Evolutionary conservation across 2,888 invertebrate species (phyloP).

Genomic region (Dicycla oo): DNA sequence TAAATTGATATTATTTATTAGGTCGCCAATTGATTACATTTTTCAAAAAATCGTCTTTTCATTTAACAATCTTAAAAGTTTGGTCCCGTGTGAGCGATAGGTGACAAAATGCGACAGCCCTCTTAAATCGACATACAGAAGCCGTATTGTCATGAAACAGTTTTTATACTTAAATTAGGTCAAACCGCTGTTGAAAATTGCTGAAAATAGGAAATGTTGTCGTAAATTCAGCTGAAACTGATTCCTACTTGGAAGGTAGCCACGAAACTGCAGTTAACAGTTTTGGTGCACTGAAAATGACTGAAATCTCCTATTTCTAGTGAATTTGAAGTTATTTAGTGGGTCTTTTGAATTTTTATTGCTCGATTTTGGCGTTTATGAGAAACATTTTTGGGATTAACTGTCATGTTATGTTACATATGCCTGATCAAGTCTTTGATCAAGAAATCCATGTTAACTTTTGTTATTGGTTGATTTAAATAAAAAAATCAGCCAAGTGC

Average conservation of each 20-base stretch:
- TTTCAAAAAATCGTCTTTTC: too few relatives aligned
- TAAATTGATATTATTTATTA: too few relatives aligned
- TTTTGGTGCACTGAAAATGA: conserved; percentile 32
- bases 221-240: conserved; percentile 44
- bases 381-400: neutral
- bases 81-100: too few relatives aligned
- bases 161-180: conserved; percentile 41
- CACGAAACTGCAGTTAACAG: conserved; percentile 48
- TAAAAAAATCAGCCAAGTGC: neutral
- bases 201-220: conserved; percentile 34
- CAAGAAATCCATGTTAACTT: neutral
- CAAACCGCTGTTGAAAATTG: conserved; percentile 18
- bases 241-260: conserved; percentile 53
- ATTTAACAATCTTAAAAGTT: too few relatives aligned
- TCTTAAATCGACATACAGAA: neutral
- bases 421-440: neutral
- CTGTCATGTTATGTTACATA: too few relatives aligned
- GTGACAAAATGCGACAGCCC: too few relatives aligned
- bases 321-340: conserved; percentile 28
- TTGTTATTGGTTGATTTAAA: neutral
- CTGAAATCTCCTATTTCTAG: conserved; percentile 38
- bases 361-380: neutral
- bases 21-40: too few relatives aligned
- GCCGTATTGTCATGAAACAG: conserved; percentile 11
- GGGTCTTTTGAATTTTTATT: neutral